These are phyloP conservation scores for Tubulanus polymorphus DNA, from an alignment of 2,888 invertebrate genomes.

Conservation along the genomic window DNA sequence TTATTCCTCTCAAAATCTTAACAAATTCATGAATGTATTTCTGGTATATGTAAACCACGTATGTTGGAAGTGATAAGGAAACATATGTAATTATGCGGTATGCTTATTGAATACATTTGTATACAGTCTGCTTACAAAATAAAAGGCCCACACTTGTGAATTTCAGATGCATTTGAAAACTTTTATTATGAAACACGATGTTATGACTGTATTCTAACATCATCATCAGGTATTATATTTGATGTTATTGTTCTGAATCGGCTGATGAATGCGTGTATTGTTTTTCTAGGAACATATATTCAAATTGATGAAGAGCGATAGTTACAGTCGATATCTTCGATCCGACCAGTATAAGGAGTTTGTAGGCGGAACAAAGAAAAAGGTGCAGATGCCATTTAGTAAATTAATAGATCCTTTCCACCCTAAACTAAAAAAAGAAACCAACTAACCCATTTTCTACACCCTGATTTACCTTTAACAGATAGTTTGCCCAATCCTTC, in stretches of 20 bases:
- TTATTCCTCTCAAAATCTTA: no score
- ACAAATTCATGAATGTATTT: not conserved
- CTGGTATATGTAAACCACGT: not conserved
- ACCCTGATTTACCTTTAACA: not conserved
- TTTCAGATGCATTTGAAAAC: not conserved
- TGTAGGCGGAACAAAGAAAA: slow-evolving; percentile 91
- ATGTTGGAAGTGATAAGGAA: slow-evolving; percentile 1
- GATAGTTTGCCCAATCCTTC: no score
- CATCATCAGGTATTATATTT: not conserved
- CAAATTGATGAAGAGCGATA: slow-evolving; percentile 98
- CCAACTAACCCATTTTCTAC: not conserved
- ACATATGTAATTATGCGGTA: no score
- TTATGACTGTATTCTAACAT: no score
- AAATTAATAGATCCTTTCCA: slow-evolving; percentile 1
- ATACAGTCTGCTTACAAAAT: no score
- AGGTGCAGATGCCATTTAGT: slow-evolving; percentile 62
- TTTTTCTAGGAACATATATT: slow-evolving; percentile 87
- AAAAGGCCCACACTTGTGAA: not conserved
- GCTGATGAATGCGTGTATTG: slow-evolving; percentile 7
- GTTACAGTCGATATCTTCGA: slow-evolving; percentile 93
- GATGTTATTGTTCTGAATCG: not conserved
- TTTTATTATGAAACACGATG: not conserved
- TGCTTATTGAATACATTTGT: no score
- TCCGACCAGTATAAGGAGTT: slow-evolving; percentile 99
- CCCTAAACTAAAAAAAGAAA: slow-evolving; percentile 1